These are phyloP conservation scores for Augochlora pura DNA, from an alignment of 1,140 invertebrate species.

Conservation along the genomic window DNA sequence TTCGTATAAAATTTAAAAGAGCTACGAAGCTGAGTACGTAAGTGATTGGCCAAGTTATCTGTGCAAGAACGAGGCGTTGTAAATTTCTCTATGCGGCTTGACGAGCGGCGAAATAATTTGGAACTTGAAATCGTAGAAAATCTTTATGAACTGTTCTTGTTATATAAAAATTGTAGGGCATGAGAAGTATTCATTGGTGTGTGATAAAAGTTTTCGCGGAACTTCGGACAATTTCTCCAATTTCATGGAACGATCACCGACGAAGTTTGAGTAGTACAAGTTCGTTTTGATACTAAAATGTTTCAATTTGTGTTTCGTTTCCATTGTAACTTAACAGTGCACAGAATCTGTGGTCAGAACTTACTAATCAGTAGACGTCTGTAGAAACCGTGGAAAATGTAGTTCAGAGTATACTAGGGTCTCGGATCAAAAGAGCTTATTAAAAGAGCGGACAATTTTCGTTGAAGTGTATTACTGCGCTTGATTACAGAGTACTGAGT, in stretches of 20 bases:
- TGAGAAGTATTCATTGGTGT: constrained; percentile 16
- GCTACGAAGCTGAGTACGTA: constrained; percentile 40
- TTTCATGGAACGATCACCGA: constrained; percentile 20
- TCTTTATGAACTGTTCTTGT: constrained; percentile 51
- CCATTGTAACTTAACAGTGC: constrained; percentile 8
- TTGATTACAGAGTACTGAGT: constrained; percentile 1
- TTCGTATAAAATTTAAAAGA: constrained; percentile 52
- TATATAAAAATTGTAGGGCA: constrained; percentile 41
- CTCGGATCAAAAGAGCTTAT: constrained; percentile 47
- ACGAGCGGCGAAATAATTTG: constrained; percentile 30
- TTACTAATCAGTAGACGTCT: constrained; percentile 39
- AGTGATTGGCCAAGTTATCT: constrained; percentile 63
- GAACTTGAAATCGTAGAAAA: constrained; percentile 43
- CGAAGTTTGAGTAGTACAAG: constrained; percentile 17
- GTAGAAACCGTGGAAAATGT: constrained; percentile 15
- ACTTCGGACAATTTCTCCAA: not conserved
- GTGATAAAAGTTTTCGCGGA: not conserved
- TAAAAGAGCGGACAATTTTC: constrained; percentile 5
- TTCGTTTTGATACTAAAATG: not conserved
- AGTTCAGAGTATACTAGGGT: constrained; percentile 32
- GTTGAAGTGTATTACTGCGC: not conserved
- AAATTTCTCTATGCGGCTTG: constrained; percentile 39
- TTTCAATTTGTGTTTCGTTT: not conserved
- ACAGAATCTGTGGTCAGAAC: constrained; percentile 50
- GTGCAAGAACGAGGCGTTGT: constrained; percentile 42